Evolutionary conservation across 2,113 vertebrate genomes (phyloP).

Genomic region (Procapra przewalskii): DNA sequence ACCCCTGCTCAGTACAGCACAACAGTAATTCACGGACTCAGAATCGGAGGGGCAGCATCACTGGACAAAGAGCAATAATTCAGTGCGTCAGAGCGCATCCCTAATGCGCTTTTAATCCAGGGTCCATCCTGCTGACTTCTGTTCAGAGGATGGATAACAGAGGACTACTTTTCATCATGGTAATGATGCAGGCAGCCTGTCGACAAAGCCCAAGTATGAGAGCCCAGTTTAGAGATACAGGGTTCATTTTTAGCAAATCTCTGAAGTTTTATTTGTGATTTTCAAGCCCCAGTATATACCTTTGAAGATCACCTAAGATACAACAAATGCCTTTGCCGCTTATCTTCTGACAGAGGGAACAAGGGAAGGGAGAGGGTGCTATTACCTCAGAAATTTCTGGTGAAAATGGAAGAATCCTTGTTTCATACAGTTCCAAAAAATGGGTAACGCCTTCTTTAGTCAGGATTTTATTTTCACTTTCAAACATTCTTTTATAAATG

Average conservation of each 20-base stretch:
- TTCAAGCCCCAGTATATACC: too few relatives aligned
- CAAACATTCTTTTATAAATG: slow-evolving; percentile 95
- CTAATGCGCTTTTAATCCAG: background rate
- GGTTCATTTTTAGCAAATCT: background rate
- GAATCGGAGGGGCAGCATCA: background rate
- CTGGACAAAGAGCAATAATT: too few relatives aligned
- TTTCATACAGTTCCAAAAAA: slow-evolving; percentile 87
- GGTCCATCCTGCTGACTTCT: background rate
- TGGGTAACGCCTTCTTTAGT: slow-evolving; percentile 90
- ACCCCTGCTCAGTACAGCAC: background rate
- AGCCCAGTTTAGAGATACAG: background rate
- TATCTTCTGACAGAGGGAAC: background rate
- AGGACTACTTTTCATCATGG: background rate
- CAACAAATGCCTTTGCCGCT: background rate
- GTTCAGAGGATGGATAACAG: accelerated
- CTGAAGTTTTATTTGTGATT: too few relatives aligned
- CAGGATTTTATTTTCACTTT: slow-evolving; percentile 93
- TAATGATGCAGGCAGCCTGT: background rate
- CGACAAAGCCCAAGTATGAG: background rate
- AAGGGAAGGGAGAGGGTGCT: background rate
- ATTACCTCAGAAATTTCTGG: slow-evolving; percentile 87
- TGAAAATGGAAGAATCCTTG: slow-evolving; percentile 81
- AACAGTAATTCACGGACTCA: background rate
- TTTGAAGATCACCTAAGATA: background rate
- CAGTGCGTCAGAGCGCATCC: background rate